phyloP scores from a whole-genome alignment of 2,797 vertebrate species.

The Anableps anableps region DNA sequence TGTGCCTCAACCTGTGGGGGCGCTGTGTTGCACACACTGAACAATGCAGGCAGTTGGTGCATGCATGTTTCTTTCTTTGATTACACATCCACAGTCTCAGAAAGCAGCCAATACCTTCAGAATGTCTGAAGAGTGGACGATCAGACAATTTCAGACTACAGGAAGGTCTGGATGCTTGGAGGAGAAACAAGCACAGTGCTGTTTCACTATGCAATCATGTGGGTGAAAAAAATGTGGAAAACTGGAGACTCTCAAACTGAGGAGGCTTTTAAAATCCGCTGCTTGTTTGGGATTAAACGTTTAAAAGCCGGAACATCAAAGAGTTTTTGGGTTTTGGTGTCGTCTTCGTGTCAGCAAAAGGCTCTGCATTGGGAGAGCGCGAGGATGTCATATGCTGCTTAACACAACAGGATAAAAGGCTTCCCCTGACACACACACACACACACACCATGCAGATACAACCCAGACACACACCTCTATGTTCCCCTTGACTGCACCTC shows the following conservation, averaged over 20 bases:
- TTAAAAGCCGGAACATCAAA: conserved; percentile 79
- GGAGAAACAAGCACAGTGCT: neutral
- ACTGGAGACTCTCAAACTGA: conserved; percentile 56
- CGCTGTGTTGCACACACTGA: too few relatives aligned
- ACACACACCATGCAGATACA: neutral
- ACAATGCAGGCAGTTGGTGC: too few relatives aligned
- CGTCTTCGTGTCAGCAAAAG: conserved; percentile 58
- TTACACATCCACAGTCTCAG: too few relatives aligned
- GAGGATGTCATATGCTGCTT: conserved; percentile 67
- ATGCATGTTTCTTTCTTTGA: too few relatives aligned
- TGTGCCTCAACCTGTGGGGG: too few relatives aligned
- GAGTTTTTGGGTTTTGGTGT: conserved; percentile 57
- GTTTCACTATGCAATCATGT: neutral
- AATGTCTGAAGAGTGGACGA: neutral
- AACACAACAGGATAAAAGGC: conserved; percentile 60
- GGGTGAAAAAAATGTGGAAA: conserved; percentile 8
- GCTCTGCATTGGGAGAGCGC: conserved; percentile 61
- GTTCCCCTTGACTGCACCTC: conserved; percentile 17
- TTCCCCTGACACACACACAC: conserved; percentile 42
- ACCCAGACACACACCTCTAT: neutral
- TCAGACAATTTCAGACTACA: neutral
- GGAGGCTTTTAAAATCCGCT: conserved; percentile 63
- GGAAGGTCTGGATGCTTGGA: neutral
- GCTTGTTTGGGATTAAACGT: conserved; percentile 77
- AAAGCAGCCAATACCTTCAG: neutral